Percentiles rank a stretch among this genome's conserved stretches.
Evolutionary conservation across 2,113 vertebrate genomes (phyloP).

Genomic region (Melozone crissalis): DNA sequence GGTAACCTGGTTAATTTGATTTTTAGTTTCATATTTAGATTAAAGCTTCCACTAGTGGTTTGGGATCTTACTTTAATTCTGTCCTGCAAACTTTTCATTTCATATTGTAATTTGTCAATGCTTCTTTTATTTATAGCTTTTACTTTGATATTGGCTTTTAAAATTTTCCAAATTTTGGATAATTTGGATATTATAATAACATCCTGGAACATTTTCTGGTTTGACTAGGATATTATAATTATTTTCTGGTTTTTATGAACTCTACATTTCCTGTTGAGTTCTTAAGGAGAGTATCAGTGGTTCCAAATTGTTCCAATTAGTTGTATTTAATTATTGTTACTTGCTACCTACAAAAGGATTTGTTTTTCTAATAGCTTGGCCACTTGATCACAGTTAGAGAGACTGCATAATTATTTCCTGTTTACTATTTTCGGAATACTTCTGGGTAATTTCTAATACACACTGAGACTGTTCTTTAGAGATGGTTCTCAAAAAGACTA

Average conservation of each 20-base stretch:
- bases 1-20: constrained; percentile 73
- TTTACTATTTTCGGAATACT: background rate
- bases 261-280: background rate
- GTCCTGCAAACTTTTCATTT: background rate
- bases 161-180: background rate
- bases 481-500: background rate
- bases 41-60: background rate
- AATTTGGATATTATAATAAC: background rate
- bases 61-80: background rate
- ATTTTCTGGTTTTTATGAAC: background rate
- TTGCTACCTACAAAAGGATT: background rate
- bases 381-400: background rate
- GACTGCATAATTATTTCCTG: background rate
- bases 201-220: background rate
- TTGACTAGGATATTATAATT: background rate
- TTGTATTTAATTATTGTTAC: background rate
- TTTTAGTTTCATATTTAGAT: background rate
- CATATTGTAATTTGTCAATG: background rate
- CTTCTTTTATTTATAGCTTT: background rate
- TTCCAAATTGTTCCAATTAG: background rate
- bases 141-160: background rate
- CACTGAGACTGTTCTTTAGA: background rate
- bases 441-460: background rate
- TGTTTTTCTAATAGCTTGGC: background rate
- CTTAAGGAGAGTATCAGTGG: background rate